These are phyloP conservation scores for Lycia hirtaria DNA, from an alignment of 2,888 invertebrate species.

Conservation along the genomic window DNA sequence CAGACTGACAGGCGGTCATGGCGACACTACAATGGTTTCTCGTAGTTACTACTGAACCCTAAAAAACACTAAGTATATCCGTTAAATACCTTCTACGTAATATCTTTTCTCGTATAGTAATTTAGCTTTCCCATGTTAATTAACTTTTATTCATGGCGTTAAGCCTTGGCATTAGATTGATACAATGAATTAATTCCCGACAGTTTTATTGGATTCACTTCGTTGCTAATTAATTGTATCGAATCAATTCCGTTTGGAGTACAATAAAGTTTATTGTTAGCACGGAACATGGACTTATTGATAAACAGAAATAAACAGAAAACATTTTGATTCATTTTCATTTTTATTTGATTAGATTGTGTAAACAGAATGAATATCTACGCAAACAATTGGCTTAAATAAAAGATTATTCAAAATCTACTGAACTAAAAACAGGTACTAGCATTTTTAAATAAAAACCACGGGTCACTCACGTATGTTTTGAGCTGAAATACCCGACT, in stretches of 20 bases:
- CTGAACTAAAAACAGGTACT: too few species aligned
- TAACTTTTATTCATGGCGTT: background rate
- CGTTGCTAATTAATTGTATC: constrained; percentile 39
- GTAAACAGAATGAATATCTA: too few species aligned
- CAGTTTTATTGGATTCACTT: constrained; percentile 41
- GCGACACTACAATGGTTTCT: too few species aligned
- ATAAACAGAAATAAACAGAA: background rate
- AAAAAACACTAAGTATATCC: too few species aligned
- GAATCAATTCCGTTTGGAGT: constrained; percentile 31
- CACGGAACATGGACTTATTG: background rate
- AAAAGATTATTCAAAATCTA: too few species aligned
- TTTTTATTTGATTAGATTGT: background rate
- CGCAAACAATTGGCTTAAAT: too few species aligned
- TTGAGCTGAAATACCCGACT: too few species aligned
- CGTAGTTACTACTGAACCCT: too few species aligned
- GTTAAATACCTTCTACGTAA: background rate
- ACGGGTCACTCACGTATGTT: too few species aligned
- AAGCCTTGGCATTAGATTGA: constrained; percentile 15
- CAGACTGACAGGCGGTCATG: too few species aligned
- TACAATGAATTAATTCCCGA: constrained; percentile 32
- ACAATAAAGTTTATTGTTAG: constrained; percentile 30
- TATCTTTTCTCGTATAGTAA: constrained; percentile 3
- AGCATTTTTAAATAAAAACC: too few species aligned
- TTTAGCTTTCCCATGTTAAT: constrained; percentile 2
- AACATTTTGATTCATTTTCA: too few species aligned